Conservation (phyloP, 2,888 invertebrate genomes). For the Nyleta sp. region DNA sequence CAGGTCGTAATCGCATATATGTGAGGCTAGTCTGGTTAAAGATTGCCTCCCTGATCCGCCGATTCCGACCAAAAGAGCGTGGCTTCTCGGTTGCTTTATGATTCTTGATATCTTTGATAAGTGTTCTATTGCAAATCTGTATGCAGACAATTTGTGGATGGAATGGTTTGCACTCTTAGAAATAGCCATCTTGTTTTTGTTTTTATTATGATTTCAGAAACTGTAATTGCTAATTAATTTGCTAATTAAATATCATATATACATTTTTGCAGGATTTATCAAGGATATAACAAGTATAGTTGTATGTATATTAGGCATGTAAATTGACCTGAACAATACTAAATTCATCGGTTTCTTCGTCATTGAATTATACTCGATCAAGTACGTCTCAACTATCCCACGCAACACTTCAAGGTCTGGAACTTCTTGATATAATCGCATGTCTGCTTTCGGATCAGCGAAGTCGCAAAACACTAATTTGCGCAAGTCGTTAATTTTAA, state of each 20-base stretch:
- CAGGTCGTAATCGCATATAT: conserved; percentile 96
- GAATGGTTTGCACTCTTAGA: too few species aligned
- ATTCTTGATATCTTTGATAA: conserved; percentile 95
- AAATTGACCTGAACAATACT: conserved; percentile 90
- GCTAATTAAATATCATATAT: too few species aligned
- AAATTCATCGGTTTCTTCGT: conserved; percentile 98
- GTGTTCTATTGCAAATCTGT: conserved; percentile 96
- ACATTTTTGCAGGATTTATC: too few species aligned
- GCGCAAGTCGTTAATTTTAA: conserved; percentile 89
- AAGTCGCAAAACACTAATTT: conserved; percentile 97
- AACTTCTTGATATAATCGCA: conserved; percentile 94
- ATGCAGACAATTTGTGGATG: too few species aligned
- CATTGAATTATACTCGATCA: conserved; percentile 97
- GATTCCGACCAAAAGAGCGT: conserved; percentile 94
- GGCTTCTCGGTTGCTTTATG: conserved; percentile 95
- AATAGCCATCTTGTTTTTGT: too few species aligned
- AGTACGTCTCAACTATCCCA: conserved; percentile 92
- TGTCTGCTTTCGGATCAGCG: conserved; percentile 95
- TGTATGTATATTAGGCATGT: background rate
- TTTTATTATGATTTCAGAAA: too few species aligned
- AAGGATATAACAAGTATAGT: background rate
- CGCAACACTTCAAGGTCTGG: conserved; percentile 91
- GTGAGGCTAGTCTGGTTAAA: conserved; percentile 93
- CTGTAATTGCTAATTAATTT: too few species aligned
- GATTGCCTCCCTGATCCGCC: conserved; percentile 98